Percentiles rank a stretch among this genome's conserved stretches.
phyloP scores from a whole-genome alignment of 2,888 invertebrate genomes.

The Sinodicranocentrus sp. region DNA sequence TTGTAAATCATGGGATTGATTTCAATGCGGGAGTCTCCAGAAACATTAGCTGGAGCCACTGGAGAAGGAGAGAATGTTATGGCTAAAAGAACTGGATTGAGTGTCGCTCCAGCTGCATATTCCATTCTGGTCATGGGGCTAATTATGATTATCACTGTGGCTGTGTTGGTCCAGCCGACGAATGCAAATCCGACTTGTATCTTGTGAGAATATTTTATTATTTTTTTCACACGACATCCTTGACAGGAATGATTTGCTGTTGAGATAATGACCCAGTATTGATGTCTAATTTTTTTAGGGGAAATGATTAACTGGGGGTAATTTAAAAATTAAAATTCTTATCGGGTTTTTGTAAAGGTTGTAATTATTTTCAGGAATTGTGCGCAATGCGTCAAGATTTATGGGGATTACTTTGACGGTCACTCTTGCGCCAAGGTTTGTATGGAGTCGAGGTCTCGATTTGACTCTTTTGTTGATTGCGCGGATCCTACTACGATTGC shows the following conservation, averaged over 20 bases:
- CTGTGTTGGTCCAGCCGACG: conserved; percentile 50
- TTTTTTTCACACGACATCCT: no score
- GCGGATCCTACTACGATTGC: conserved; percentile 89
- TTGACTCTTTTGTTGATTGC: conserved; percentile 84
- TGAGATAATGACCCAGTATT: no score
- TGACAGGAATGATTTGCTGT: no score
- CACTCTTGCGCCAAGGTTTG: conserved; percentile 91
- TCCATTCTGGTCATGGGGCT: conserved; percentile 38
- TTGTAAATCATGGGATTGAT: conserved; percentile 31
- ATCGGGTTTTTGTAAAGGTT: no score
- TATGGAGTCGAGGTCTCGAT: conserved; percentile 83
- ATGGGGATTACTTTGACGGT: conserved; percentile 91
- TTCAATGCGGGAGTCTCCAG: conserved; percentile 44
- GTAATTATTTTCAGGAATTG: conserved; percentile 83
- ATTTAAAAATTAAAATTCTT: no score
- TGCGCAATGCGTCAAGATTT: conserved; percentile 93
- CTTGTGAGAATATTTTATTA: conserved; percentile 67
- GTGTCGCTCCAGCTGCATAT: conserved; percentile 26
- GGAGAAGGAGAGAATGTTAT: conserved; percentile 18
- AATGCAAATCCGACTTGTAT: conserved; percentile 74
- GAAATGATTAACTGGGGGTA: no score
- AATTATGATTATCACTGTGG: conserved; percentile 43
- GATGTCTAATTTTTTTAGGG: no score
- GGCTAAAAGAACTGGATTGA: conserved; percentile 36
- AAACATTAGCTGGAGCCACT: conserved; percentile 17